A percentile compares a stretch with the other conserved stretches of the same genome.
phyloP scores from a whole-genome alignment of 1,140 invertebrate genomes.

The Melipona quadrifasciata region DNA sequence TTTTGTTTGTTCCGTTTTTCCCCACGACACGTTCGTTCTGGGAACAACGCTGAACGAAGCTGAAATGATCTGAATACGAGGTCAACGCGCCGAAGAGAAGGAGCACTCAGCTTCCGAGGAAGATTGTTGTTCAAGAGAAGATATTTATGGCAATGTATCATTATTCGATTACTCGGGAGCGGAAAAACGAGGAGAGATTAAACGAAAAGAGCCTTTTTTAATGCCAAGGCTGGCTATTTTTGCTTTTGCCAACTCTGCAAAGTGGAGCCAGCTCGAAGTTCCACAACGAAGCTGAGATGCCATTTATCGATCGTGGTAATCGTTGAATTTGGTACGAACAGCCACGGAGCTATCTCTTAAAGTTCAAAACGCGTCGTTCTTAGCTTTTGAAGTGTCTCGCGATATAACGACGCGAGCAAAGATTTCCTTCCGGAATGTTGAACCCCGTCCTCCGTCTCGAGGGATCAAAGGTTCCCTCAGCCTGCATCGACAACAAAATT shows the following conservation, averaged over 20 bases:
- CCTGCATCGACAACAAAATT: not conserved
- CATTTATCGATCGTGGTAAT: conserved; percentile 46
- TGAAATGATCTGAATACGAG: not conserved
- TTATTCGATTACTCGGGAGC: not conserved
- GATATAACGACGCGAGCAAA: not conserved
- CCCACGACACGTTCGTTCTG: not conserved
- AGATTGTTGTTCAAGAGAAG: not conserved
- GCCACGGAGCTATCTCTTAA: conserved; percentile 30
- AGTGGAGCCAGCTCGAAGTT: conserved; percentile 2
- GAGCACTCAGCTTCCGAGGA: not conserved
- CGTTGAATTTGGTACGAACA: conserved; percentile 69
- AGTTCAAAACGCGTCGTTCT: not conserved
- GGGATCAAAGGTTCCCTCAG: not conserved
- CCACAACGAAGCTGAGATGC: conserved; percentile 66
- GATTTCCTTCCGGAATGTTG: not conserved
- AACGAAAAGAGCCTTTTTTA: conserved; percentile 45
- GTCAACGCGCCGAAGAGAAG: not conserved
- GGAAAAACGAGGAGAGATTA: conserved; percentile 2
- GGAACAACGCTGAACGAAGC: not conserved
- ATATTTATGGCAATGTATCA: not conserved
- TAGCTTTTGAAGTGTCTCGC: too few relatives aligned
- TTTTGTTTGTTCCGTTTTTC: too few relatives aligned
- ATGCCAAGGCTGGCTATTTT: conserved; percentile 63
- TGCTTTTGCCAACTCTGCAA: conserved; percentile 69
- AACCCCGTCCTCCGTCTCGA: not conserved